Base-by-base conservation (phyloP, 2,888 invertebrate genomes). In the Euplagia quadripunctaria region DNA sequence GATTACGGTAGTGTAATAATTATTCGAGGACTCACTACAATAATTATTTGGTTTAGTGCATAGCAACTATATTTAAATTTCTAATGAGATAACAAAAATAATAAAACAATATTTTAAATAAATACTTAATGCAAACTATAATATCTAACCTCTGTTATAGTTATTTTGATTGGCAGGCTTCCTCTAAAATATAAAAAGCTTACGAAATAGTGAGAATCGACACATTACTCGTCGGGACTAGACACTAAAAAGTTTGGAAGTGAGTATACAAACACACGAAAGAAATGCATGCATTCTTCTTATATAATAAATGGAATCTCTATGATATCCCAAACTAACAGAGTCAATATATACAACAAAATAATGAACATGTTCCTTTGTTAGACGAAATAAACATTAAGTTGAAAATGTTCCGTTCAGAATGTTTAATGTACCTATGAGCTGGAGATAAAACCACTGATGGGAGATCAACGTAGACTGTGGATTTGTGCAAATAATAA, bases 231-330 rank as follows among this genome's bases (percentile, higher is more conserved):
- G 89, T 90, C 92, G 92, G 91, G 95, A 95, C 95, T 96, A 95
- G 95, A 94, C 91, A 92, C 93, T 94, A 94, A 87, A 90, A 92
- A 92, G 90, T 92, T 90, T 91, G 92, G 93, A 93, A 92, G 93
- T 93, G 94, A 95, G 92, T 94, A 92, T 88, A 94, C 94, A 94
- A 91, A 93, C 95, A 95, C 92, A 94, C 95, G 75, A 91, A 90
- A 94, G 94, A 96, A 95, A 95, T 95, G 94, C 95, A 95, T 91
- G 94, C 95, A 95, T 94, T 92, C 94, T 90, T 93, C 95, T 95
- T 95, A 95, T 89, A 82, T 79, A 94, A 92, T 93, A 96, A 95
- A 95, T 96, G 95, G 95, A 96, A 96, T 95, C 95, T 93, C 93
- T 91, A 90, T 92, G 93, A 93, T 91, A 89, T 90, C 89, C 88